Evolutionary conservation across 2,113 vertebrate genomes (phyloP).

Genomic region (Bostrychus sinensis): DNA sequence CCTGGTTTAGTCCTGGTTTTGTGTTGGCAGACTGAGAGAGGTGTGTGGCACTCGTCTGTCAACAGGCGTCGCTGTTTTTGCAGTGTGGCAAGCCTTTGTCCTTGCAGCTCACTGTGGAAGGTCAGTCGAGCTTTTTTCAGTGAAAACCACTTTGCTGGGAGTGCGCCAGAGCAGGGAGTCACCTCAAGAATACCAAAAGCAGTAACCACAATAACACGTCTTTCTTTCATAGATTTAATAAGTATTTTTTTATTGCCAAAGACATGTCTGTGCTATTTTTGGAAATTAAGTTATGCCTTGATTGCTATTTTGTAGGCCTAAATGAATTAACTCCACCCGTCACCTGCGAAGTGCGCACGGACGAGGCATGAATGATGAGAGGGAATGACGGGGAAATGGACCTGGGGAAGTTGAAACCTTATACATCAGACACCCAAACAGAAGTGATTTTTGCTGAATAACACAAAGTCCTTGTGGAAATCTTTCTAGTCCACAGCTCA

Average conservation of each 20-base stretch:
- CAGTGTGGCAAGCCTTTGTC: constrained; percentile 48
- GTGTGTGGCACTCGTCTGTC: constrained; percentile 27
- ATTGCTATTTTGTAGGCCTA: constrained; percentile 15
- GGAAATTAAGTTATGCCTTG: constrained; percentile 4
- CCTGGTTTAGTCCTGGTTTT: neutral
- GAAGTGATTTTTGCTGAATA: constrained; percentile 19
- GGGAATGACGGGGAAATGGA: neutral
- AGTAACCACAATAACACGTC: constrained; percentile 2
- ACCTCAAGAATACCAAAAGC: constrained; percentile 24
- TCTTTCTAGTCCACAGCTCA: constrained; percentile 4
- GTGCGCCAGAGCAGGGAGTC: constrained; percentile 47
- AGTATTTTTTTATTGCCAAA: constrained; percentile 7
- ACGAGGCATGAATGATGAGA: neutral
- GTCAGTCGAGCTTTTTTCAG: constrained; percentile 49
- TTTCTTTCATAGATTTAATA: constrained; percentile 14
- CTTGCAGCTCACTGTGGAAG: constrained; percentile 61
- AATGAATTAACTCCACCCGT: constrained; percentile 23
- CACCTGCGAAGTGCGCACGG: neutral
- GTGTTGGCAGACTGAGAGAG: neutral
- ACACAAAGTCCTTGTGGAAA: constrained; percentile 42
- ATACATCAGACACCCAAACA: constrained; percentile 16
- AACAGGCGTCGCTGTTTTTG: constrained; percentile 71
- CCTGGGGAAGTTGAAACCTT: neutral
- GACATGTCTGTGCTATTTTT: constrained; percentile 10
- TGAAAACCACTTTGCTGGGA: constrained; percentile 48